A percentile compares a stretch with the other conserved stretches of the same genome.
Evolutionary conservation across 2,888 invertebrate genomes (phyloP).

Genomic region (Cheilosia pagana): DNA sequence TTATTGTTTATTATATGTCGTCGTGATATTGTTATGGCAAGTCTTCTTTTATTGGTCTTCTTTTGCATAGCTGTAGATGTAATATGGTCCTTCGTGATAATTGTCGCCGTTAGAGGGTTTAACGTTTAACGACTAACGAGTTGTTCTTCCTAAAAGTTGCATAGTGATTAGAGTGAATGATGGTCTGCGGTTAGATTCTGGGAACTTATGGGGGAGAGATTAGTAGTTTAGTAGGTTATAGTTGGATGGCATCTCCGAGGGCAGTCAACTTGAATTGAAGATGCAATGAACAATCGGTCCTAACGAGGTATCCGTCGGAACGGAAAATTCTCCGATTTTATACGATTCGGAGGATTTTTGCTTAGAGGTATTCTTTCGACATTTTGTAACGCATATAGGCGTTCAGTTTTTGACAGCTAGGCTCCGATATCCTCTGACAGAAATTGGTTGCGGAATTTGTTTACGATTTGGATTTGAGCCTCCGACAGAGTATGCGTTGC

Average conservation of each 20-base stretch:
- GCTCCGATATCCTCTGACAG: too few relatives aligned
- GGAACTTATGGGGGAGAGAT: constrained; percentile 35
- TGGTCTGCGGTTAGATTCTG: constrained; percentile 44
- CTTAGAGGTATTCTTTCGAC: too few relatives aligned
- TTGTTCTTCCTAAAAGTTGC: not conserved
- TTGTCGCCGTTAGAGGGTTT: constrained; percentile 17
- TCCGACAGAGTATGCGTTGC: too few relatives aligned
- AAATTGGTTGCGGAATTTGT: too few relatives aligned
- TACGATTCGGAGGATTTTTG: too few relatives aligned
- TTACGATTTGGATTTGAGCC: too few relatives aligned
- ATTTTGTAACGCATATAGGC: too few relatives aligned
- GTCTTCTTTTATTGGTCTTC: constrained; percentile 50
- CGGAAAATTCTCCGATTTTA: too few relatives aligned
- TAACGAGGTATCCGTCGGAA: too few relatives aligned
- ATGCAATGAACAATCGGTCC: not conserved
- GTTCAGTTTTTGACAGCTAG: too few relatives aligned
- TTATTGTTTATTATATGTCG: constrained; percentile 51
- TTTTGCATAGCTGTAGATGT: constrained; percentile 12
- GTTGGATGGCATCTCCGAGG: not conserved
- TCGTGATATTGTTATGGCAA: constrained; percentile 10
- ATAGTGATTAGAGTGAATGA: constrained; percentile 21
- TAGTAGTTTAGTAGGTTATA: constrained; percentile 47
- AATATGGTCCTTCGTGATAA: constrained; percentile 48
- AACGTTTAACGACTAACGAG: constrained; percentile 7
- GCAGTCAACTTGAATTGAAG: not conserved